Conservation (phyloP, 1,140 invertebrate genomes). For the Drosophila pachea region DNA sequence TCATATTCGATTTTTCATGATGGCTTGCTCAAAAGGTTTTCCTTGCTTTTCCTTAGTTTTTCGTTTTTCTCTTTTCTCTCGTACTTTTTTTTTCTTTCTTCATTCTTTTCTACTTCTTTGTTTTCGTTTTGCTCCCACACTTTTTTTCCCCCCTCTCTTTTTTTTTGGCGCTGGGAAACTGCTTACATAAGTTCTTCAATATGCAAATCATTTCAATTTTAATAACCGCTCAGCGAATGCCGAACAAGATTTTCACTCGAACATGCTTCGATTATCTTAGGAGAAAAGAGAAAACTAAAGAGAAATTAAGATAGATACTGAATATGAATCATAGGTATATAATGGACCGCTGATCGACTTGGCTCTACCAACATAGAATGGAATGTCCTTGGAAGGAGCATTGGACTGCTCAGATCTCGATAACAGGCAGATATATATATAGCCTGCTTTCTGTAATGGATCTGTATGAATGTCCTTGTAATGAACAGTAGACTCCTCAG, state of each 20-base stretch:
- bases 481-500: no score
- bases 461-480: no score
- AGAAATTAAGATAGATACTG: no score
- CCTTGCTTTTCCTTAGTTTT: conserved; percentile 13
- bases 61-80: neutral
- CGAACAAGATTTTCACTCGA: conserved; percentile 3
- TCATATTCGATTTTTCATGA: conserved; percentile 55
- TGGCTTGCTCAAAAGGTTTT: conserved; percentile 43
- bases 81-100: conserved; percentile 6
- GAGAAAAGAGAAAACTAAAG: no score
- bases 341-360: no score
- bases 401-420: no score
- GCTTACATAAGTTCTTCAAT: conserved; percentile 42
- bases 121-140: conserved; percentile 6
- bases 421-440: no score
- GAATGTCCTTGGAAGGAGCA: no score
- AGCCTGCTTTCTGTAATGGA: no score
- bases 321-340: no score
- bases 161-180: conserved; percentile 13
- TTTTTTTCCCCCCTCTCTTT: conserved; percentile 3
- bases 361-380: no score
- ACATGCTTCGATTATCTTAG: conserved; percentile 17
- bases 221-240: conserved; percentile 5
- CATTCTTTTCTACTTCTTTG: neutral
- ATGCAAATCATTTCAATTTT: conserved; percentile 34